A percentile compares a stretch with the other conserved stretches of the same genome.
Evolutionary conservation across 2,888 invertebrate species (phyloP).

Genomic region (Itoplectis maculator): DNA sequence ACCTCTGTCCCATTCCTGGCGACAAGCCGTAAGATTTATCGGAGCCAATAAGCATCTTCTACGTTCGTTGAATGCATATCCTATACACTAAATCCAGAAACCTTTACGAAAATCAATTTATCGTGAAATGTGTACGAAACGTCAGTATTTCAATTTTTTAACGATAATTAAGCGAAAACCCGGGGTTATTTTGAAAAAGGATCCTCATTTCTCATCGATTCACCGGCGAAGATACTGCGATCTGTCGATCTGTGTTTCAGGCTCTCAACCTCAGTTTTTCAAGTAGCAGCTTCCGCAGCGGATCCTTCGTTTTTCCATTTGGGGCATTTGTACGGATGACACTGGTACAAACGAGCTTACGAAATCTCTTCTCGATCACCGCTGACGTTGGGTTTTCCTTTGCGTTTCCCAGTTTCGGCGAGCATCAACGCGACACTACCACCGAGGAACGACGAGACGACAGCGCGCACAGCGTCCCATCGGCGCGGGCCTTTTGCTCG

Average conservation of each 20-base stretch:
- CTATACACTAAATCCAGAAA: constrained; percentile 15
- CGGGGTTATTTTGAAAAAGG: constrained; percentile 4
- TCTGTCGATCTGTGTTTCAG: not conserved
- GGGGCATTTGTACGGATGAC: constrained; percentile 57
- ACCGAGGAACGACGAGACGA: constrained; percentile 27
- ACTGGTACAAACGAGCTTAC: constrained; percentile 58
- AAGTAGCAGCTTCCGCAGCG: constrained; percentile 30
- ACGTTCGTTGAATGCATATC: constrained; percentile 16
- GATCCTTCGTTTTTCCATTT: constrained; percentile 47
- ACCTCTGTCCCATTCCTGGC: constrained; percentile 32
- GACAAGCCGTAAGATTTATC: constrained; percentile 56
- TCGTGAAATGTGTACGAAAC: constrained; percentile 36
- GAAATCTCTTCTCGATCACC: constrained; percentile 53
- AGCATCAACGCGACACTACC: constrained; percentile 11
- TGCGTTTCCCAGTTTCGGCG: constrained; percentile 31
- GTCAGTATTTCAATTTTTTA: constrained; percentile 40
- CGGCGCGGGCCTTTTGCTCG: not conserved
- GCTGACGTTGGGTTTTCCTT: constrained; percentile 29
- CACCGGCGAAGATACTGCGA: not conserved
- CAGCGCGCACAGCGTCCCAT: constrained; percentile 27
- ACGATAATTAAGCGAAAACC: constrained; percentile 41
- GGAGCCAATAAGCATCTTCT: constrained; percentile 25
- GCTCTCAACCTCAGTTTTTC: constrained; percentile 6
- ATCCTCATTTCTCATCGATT: constrained; percentile 24
- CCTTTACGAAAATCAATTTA: constrained; percentile 35